Evolutionary conservation across 2,113 vertebrate species (phyloP).

Genomic region (Miniopterus natalensis): DNA sequence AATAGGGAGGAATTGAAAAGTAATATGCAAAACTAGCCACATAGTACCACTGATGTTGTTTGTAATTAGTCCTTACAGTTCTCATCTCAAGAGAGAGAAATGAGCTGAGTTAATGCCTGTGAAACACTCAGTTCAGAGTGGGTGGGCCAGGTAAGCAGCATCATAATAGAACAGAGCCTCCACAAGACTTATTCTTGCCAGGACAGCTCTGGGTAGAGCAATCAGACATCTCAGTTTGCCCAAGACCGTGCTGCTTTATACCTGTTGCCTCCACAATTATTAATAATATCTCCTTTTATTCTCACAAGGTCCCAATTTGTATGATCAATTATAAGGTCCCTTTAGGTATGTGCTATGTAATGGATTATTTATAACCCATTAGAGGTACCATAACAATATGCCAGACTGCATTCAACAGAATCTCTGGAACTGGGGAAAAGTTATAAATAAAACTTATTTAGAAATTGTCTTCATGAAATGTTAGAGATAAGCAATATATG

Average conservation of each 20-base stretch:
- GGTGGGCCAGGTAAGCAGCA: not conserved
- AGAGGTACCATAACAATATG: not conserved
- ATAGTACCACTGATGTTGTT: not conserved
- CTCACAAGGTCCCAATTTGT: not conserved
- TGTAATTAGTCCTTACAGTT: not conserved
- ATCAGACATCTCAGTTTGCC: not conserved
- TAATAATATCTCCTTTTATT: not conserved
- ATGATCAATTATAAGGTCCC: not conserved
- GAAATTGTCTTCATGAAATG: slow-evolving; percentile 30
- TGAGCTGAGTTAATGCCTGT: not conserved
- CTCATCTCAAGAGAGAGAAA: not conserved
- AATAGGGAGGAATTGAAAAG: not conserved
- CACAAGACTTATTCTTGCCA: not conserved
- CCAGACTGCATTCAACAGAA: slow-evolving; percentile 5
- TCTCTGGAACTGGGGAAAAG: not conserved
- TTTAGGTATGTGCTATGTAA: not conserved
- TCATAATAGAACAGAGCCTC: not conserved
- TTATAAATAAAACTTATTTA: slow-evolving; percentile 47
- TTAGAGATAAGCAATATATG: slow-evolving; percentile 11
- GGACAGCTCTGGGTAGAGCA: not conserved
- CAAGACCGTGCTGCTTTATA: not conserved
- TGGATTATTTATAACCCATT: not conserved
- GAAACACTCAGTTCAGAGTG: not conserved
- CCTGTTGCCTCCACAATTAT: not conserved
- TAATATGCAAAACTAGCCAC: not conserved